Conservation (phyloP, 2,888 invertebrate species). For the Torymus texanus region DNA sequence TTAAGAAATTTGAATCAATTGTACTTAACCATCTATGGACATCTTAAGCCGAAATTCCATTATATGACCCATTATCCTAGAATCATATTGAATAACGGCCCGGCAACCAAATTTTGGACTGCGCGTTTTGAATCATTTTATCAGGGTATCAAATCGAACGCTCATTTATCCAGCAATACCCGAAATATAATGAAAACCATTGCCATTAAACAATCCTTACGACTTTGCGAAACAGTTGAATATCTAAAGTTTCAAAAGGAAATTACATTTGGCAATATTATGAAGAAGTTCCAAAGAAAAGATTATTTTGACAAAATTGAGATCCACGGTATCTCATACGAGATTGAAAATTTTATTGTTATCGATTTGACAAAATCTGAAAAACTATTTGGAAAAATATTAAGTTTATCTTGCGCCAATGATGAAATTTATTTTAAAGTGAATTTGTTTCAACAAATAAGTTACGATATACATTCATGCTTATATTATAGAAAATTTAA, state of each 20-base stretch:
- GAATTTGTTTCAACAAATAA: too few species aligned
- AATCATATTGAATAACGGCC: conserved; percentile 1
- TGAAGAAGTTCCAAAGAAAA: background rate
- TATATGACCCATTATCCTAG: conserved; percentile 3
- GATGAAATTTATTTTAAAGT: too few species aligned
- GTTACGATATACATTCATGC: too few species aligned
- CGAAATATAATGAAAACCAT: conserved; percentile 12
- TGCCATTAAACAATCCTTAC: background rate
- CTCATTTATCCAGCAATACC: background rate
- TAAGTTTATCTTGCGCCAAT: too few species aligned
- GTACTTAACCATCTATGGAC: background rate
- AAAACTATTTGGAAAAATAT: too few species aligned
- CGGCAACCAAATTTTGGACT: background rate
- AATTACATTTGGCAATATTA: background rate
- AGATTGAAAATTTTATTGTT: too few species aligned
- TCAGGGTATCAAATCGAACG: background rate
- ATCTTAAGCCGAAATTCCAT: conserved; percentile 18
- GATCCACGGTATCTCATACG: too few species aligned
- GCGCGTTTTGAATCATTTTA: conserved; percentile 11
- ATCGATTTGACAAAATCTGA: too few species aligned
- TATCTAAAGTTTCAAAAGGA: background rate
- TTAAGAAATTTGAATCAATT: background rate
- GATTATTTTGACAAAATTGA: too few species aligned
- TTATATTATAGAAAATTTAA: too few species aligned
- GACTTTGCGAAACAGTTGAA: background rate